Evolutionary conservation across 2,113 vertebrate species (phyloP), one percentile per base, ranked within the genome.

Genomic region (Isichthys henryi): DNA sequence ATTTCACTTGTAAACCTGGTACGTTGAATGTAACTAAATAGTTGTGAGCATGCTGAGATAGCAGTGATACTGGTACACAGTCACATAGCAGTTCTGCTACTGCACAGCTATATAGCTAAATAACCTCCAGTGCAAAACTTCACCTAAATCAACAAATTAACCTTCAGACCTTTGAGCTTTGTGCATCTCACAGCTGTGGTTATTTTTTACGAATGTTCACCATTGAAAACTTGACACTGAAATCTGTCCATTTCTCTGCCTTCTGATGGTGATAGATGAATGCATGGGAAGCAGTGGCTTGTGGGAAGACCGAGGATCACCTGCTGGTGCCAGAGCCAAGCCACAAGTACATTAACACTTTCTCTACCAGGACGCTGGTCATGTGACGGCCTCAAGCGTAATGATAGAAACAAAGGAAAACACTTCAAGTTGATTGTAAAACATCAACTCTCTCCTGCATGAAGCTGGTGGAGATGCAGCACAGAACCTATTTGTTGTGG

Each of bases 331-430:
- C 96, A 0, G 96, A 98, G 90, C 97, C 96, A 91, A 95, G 96
- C 1, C 97, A 96, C 92, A 99, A 98, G 94, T 98, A 98, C 86
- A 97, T 97, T 95, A 96, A 96, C 91, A 89, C 96, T 90, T 99
- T 97, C 94, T 96, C 97, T 35, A 94, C 97, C 86, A 96, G 97
- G 95, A 97, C 98, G 89, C 97, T 99, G 94, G 98, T 99, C 93
- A 98, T 98, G 97, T 99, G 95, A 96, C 89, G 91, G 86, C 90
- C 90, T 9, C 93, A 90, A 91, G 92, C 10, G 93, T 96, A 95
- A 95, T 95, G 95, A 96, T 56, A 88, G 87, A 90, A 89, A 85
- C 58, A 80, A n/a, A 94, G 89, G 94, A 95, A 94, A 96, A 97
- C 96, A 96, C 96, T 96, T 96, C 92, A 92, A 50, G 92, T 95